Evolutionary conservation across 1,140 invertebrate genomes (phyloP).

Genomic region (Bombus breviceps): DNA sequence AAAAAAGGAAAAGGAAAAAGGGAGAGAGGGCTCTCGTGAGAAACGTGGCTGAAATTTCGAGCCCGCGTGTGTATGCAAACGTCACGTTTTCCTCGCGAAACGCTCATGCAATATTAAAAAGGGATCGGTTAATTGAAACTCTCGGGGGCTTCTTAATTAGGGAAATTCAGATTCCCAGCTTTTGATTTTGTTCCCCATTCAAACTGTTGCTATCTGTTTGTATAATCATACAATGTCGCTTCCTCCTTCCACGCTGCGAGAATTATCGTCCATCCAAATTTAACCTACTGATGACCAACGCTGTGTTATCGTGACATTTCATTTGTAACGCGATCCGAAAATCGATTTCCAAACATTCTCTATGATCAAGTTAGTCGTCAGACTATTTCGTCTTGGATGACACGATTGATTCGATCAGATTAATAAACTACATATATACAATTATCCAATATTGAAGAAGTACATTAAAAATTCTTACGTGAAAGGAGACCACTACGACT

Average conservation of each 20-base stretch:
- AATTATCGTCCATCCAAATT: background rate
- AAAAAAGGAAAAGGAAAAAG: background rate
- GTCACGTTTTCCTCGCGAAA: background rate
- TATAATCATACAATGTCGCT: background rate
- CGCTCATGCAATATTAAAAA: constrained; percentile 39
- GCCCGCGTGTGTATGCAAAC: constrained; percentile 20
- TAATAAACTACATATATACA: too few species aligned
- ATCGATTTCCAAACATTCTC: too few species aligned
- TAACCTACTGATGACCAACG: background rate
- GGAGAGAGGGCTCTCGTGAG: background rate
- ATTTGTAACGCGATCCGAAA: too few species aligned
- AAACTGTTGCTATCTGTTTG: background rate
- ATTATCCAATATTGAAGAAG: too few species aligned
- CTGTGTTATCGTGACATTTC: too few species aligned
- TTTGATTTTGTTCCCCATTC: constrained; percentile 15
- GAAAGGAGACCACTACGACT: too few species aligned
- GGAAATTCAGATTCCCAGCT: constrained; percentile 40
- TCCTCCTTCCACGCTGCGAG: background rate
- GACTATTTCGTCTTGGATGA: too few species aligned
- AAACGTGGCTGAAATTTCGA: constrained; percentile 30
- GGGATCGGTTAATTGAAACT: constrained; percentile 9
- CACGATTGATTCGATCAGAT: too few species aligned
- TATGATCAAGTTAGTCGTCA: too few species aligned
- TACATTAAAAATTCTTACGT: too few species aligned
- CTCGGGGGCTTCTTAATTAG: constrained; percentile 22